Evolutionary conservation across 2,888 invertebrate genomes (phyloP), one percentile per base, ranked within the genome.

Genomic region (Mechanitis messenoides): DNA sequence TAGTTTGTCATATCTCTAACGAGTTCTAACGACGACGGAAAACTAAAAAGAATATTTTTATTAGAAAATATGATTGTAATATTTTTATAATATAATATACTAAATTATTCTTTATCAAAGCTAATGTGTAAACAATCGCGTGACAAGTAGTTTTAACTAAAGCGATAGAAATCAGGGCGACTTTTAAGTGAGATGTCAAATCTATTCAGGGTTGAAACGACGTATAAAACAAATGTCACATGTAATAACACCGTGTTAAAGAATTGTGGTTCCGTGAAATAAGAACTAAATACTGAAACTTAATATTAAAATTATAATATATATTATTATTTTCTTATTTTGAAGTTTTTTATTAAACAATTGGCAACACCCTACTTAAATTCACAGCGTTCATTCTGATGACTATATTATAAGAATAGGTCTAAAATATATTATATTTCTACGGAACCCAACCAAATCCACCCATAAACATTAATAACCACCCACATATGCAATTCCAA

Each of bases 401-500:
- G 6, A 20, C 20, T 46, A n/a, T 20, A 20, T 33, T 20, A 57
- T 11, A 11, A 57, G 20, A n/a, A 20, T 20, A 20, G 20, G 20
- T 20, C n/a, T 38, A 58, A 58, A 47, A 47, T 9, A 28, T 50
- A 28, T 58, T 46, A 50, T 50, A 50, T 20, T 57, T 58, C 6
- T 50, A 35, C 12, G 38, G 28, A 47, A 38, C 28, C 47, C 57
- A 50, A 46, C 35, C 9, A 6, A 50, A 50, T 31, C 5, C 31
- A 7, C 3, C 31, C 50, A 31, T 28, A 28, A 11, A 53, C 63
- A 79, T 79, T 75, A 76, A 79, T 78, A 75, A 77, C 76, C 78
- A 70, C 79, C 79, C 72, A 78, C 78, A 61, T 63, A 59, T n/a
- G 45, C 45, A 47, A 35, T 42, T 53, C 58, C 62, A 58, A 64